These are phyloP conservation scores for Heteromyza rotundicornis DNA, from an alignment of 2,888 invertebrate genomes.

Conservation along the genomic window DNA sequence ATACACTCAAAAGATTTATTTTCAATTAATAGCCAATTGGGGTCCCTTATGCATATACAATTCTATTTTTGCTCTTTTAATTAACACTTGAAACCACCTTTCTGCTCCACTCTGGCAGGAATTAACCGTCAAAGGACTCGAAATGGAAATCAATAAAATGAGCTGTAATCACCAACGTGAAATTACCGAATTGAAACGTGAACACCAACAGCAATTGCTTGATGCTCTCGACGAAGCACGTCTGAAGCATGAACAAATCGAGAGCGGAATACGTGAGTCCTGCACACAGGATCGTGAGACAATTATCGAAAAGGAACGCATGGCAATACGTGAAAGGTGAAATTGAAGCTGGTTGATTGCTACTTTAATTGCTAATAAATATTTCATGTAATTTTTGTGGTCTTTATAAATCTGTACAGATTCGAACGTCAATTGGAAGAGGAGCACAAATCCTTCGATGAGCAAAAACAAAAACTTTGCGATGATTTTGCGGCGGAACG, in stretches of 20 bases:
- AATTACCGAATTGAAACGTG: constrained; percentile 64
- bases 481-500: constrained; percentile 64
- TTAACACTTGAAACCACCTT: neutral
- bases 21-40: too few relatives aligned
- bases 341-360: neutral
- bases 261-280: constrained; percentile 68
- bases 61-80: too few relatives aligned
- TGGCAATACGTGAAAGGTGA: constrained; percentile 67
- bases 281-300: constrained; percentile 70
- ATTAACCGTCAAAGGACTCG: constrained; percentile 85
- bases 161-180: constrained; percentile 74
- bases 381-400: neutral
- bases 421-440: constrained; percentile 67
- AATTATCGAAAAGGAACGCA: constrained; percentile 69
- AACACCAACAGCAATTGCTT: constrained; percentile 71
- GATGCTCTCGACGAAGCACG: constrained; percentile 74
- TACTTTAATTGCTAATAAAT: neutral
- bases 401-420: constrained; percentile 41
- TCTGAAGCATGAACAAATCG: constrained; percentile 68
- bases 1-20: too few relatives aligned
- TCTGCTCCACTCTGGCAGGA: constrained; percentile 65
- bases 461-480: constrained; percentile 64
- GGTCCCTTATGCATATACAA: too few relatives aligned
- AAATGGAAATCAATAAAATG: constrained; percentile 82
- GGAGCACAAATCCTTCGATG: constrained; percentile 66